Conservation (phyloP, 2,888 invertebrate species). For the Nesidiocoris tenuis region DNA sequence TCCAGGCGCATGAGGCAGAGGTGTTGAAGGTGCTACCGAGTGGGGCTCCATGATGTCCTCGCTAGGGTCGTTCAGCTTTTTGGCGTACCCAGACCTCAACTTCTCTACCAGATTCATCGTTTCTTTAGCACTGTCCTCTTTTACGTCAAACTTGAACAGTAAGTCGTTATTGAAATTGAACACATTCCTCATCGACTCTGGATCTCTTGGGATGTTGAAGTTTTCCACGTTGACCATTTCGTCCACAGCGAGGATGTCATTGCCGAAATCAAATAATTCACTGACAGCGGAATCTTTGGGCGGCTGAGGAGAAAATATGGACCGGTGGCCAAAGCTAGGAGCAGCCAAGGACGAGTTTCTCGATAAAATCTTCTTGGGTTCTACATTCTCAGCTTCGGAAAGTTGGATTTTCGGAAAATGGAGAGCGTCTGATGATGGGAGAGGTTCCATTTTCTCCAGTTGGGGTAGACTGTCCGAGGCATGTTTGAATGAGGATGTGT, state of each 20-base stretch:
- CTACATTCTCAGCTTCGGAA: constrained; percentile 45
- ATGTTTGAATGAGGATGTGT: constrained; percentile 35
- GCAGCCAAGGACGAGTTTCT: constrained; percentile 49
- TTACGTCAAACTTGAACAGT: constrained; percentile 73
- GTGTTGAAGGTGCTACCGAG: constrained; percentile 52
- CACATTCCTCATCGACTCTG: constrained; percentile 61
- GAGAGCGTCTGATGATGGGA: constrained; percentile 36
- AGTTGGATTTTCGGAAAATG: constrained; percentile 10
- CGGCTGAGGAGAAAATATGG: constrained; percentile 72
- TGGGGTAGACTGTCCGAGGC: constrained; percentile 42
- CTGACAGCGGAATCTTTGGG: constrained; percentile 59
- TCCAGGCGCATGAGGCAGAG: constrained; percentile 40
- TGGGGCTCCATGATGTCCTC: constrained; percentile 41
- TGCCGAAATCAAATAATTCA: constrained; percentile 65
- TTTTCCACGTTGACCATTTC: constrained; percentile 63
- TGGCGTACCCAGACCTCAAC: constrained; percentile 64
- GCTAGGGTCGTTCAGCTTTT: constrained; percentile 47
- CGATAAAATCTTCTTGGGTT: constrained; percentile 51
- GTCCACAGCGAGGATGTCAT: constrained; percentile 63
- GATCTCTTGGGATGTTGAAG: constrained; percentile 63
- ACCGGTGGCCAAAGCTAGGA: constrained; percentile 55
- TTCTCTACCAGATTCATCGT: constrained; percentile 83
- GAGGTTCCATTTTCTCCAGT: constrained; percentile 42
- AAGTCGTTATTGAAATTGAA: constrained; percentile 67
- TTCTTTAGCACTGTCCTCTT: constrained; percentile 79